Conservation (phyloP, 2,797 vertebrate genomes). For the Crenuchus spilurus region DNA sequence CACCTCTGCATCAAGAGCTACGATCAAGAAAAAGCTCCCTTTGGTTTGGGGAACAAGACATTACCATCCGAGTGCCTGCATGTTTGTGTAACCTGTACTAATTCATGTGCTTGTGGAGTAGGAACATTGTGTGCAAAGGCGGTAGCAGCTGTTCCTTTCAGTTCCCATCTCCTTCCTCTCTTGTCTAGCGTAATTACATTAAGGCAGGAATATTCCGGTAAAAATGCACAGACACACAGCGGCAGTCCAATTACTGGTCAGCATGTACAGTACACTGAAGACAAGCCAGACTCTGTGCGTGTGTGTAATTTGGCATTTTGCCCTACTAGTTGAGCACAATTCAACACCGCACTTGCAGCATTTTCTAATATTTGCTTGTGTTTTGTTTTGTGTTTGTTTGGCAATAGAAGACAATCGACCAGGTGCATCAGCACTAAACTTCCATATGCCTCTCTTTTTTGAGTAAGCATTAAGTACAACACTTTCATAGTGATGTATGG, state of each 20-base stretch:
- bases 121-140: neutral
- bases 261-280: slow-evolving; percentile 39
- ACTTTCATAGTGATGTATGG: no score
- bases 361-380: slow-evolving; percentile 32
- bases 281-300: neutral
- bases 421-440: slow-evolving; percentile 26
- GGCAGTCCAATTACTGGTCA: slow-evolving; percentile 52
- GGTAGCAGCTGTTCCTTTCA: slow-evolving; percentile 26
- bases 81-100: slow-evolving; percentile 14
- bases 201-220: slow-evolving; percentile 49
- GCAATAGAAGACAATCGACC: slow-evolving; percentile 17
- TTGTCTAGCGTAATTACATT: slow-evolving; percentile 46
- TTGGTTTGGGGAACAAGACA: slow-evolving; percentile 22
- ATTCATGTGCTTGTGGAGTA: slow-evolving; percentile 13
- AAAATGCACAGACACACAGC: slow-evolving; percentile 45
- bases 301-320: slow-evolving; percentile 11
- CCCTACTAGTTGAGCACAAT: slow-evolving; percentile 25
- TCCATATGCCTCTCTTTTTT: slow-evolving; percentile 7
- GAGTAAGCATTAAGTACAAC: neutral
- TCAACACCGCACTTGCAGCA: slow-evolving; percentile 19
- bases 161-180: slow-evolving; percentile 10
- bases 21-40: slow-evolving; percentile 27
- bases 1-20: slow-evolving; percentile 22
- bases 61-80: slow-evolving; percentile 5
- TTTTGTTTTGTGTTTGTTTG: slow-evolving; percentile 32